phyloP scores from a whole-genome alignment of 1,140 invertebrate genomes.

The Aphelenchoides fujianensis region DNA sequence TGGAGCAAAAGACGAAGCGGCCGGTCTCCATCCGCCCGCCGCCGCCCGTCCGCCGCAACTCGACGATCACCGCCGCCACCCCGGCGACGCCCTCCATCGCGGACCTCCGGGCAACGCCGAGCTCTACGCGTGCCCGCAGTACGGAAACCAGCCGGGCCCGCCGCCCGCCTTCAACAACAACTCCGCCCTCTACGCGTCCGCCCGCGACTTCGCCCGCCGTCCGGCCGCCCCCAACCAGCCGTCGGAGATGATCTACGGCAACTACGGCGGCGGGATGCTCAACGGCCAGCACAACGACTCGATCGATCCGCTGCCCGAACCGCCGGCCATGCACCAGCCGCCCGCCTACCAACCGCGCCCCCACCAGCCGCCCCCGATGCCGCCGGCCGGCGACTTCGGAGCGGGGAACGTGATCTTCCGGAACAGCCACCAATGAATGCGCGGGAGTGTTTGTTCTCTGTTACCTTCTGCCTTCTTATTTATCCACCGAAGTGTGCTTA shows the following conservation, averaged over 20 bases:
- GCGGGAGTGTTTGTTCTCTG: too few relatives aligned
- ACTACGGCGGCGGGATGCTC: not conserved
- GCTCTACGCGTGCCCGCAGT: too few relatives aligned
- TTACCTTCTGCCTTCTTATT: too few relatives aligned
- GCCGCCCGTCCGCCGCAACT: constrained; percentile 39
- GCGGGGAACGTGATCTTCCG: not conserved
- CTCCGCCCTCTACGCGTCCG: not conserved
- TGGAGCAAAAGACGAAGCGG: not conserved
- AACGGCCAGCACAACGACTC: not conserved
- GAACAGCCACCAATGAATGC: not conserved
- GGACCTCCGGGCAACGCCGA: constrained; percentile 5
- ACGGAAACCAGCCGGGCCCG: not conserved
- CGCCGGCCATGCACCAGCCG: not conserved
- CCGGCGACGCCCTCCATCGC: constrained; percentile 32
- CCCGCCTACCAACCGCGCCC: not conserved
- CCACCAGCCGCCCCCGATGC: not conserved
- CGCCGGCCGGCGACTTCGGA: too few relatives aligned
- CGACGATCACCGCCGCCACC: constrained; percentile 43
- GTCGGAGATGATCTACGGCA: not conserved
- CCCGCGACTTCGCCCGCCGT: not conserved
- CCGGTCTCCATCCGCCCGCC: constrained; percentile 15
- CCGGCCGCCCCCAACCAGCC: not conserved
- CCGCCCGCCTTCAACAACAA: not conserved
- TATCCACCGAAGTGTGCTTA: too few relatives aligned
- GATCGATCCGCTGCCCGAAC: not conserved